Evolutionary conservation across 2,797 vertebrate species (phyloP).

Genomic region (Cyclura pinguis): DNA sequence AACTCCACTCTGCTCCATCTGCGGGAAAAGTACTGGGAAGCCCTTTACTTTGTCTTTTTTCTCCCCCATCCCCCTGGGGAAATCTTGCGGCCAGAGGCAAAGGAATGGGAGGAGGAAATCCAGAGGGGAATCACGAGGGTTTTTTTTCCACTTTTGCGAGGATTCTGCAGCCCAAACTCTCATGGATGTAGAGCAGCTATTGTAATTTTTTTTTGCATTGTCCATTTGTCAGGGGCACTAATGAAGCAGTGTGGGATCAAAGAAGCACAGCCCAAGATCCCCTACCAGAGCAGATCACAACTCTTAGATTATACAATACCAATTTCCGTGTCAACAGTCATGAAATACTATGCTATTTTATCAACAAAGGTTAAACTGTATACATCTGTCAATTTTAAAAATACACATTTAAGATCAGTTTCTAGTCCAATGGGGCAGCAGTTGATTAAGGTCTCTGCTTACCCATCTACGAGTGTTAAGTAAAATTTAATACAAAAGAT

Average conservation of each 20-base stretch:
- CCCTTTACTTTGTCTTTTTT: too few relatives aligned
- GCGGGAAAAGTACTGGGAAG: too few relatives aligned
- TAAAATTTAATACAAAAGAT: neutral
- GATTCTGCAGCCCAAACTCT: too few relatives aligned
- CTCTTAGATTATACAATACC: neutral
- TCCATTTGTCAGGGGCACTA: neutral
- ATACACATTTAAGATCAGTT: neutral
- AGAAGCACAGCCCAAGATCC: neutral
- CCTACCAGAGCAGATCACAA: neutral
- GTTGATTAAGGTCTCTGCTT: neutral
- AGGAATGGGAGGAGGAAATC: too few relatives aligned
- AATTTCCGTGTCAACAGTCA: neutral
- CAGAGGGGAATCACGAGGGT: too few relatives aligned
- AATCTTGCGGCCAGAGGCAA: too few relatives aligned
- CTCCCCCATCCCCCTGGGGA: too few relatives aligned
- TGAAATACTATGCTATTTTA: neutral
- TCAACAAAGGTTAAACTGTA: too few relatives aligned
- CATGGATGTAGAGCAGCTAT: too few relatives aligned
- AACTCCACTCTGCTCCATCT: too few relatives aligned
- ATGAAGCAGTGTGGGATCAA: neutral
- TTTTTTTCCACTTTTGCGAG: too few relatives aligned
- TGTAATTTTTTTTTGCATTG: neutral
- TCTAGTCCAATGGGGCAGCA: neutral
- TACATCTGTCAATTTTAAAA: neutral
- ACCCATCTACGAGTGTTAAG: neutral